phyloP scores from a whole-genome alignment of 1,140 invertebrate genomes.

The Apocrypta bakeri region DNA sequence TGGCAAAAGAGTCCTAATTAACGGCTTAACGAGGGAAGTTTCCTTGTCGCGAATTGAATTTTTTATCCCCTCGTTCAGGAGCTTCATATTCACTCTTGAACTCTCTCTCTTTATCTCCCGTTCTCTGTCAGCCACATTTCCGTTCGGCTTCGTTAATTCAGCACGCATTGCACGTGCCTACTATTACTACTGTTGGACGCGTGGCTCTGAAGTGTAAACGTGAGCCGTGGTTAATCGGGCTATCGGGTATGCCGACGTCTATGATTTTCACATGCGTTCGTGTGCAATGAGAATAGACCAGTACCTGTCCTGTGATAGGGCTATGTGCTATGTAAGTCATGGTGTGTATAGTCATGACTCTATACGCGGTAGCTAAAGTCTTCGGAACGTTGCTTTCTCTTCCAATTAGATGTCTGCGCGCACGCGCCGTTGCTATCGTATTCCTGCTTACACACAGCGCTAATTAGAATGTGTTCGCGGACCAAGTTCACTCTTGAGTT shows the following conservation, averaged over 20 bases:
- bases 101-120: too few species aligned
- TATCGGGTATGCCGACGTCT: background rate
- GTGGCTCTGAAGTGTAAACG: background rate
- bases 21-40: too few species aligned
- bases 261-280: too few species aligned
- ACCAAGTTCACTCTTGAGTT: slow-evolving; percentile 10
- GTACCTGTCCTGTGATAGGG: too few species aligned
- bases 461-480: slow-evolving; percentile 39
- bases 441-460: slow-evolving; percentile 18
- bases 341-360: too few species aligned
- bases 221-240: background rate
- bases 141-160: background rate
- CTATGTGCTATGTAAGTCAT: background rate
- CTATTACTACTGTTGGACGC: background rate
- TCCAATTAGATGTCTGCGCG: slow-evolving; percentile 34
- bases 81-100: too few species aligned
- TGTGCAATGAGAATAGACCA: too few species aligned
- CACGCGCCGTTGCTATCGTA: background rate
- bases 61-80: too few species aligned
- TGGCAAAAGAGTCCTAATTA: too few species aligned
- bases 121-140: background rate
- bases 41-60: too few species aligned
- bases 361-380: background rate
- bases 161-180: background rate
- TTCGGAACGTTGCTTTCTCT: background rate